A percentile compares a stretch with the other conserved stretches of the same genome.
Conservation (phyloP, 2,113 vertebrate species). For the Oncorhynchus masou region DNA sequence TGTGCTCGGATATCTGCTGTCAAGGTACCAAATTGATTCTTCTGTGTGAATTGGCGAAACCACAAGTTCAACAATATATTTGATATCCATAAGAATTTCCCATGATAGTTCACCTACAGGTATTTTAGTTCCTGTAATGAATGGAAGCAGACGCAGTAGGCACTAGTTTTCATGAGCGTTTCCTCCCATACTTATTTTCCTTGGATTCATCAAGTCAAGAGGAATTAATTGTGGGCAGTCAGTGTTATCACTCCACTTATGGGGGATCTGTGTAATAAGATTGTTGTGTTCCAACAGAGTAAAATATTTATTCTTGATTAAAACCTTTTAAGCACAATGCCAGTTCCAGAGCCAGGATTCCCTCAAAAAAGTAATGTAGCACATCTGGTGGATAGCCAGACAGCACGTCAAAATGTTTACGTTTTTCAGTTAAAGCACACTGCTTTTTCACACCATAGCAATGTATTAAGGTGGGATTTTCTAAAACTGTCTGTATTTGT, state of each 20-base stretch:
- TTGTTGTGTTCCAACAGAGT: too few species aligned
- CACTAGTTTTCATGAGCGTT: conserved; percentile 6
- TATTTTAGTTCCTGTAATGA: conserved; percentile 27
- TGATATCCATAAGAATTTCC: too few species aligned
- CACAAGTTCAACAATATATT: too few species aligned
- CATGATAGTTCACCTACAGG: conserved; percentile 19
- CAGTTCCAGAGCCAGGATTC: conserved; percentile 28
- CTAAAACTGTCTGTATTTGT: conserved; percentile 14
- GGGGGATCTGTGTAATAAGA: too few species aligned
- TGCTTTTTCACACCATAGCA: not conserved
- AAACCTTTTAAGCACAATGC: conserved; percentile 15
- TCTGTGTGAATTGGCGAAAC: too few species aligned
- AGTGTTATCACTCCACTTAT: too few species aligned
- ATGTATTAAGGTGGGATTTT: not conserved
- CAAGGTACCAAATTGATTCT: too few species aligned
- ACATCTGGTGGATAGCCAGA: conserved; percentile 33
- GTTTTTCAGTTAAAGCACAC: too few species aligned
- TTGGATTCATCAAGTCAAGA: too few species aligned
- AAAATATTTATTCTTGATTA: conserved; percentile 15
- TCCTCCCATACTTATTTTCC: too few species aligned
- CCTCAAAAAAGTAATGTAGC: conserved; percentile 34
- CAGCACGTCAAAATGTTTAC: conserved; percentile 24
- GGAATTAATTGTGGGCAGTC: too few species aligned
- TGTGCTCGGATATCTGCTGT: too few species aligned
- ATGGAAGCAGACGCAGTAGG: conserved; percentile 20